phyloP scores from a whole-genome alignment of 2,113 vertebrate species.

The Tricholaema leucomelas region DNA sequence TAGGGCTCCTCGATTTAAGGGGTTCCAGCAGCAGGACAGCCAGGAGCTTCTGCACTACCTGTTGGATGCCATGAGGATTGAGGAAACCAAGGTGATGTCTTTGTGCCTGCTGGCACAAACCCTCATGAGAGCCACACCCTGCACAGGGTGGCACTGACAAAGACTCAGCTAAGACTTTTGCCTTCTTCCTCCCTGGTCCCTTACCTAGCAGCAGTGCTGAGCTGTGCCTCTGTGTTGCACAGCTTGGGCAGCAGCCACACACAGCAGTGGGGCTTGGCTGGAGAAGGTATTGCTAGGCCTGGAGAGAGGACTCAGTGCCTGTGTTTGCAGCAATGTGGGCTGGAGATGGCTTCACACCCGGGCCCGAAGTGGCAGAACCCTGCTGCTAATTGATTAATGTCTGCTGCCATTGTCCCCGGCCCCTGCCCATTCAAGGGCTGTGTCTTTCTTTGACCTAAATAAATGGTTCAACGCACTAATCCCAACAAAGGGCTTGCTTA shows the following conservation, averaged over 20 bases:
- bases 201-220: neutral
- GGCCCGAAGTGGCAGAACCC: slow-evolving; percentile 68
- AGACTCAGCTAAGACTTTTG: neutral
- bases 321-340: neutral
- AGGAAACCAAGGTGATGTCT: slow-evolving; percentile 92
- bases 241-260: no score
- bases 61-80: slow-evolving; percentile 91
- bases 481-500: slow-evolving; percentile 81
- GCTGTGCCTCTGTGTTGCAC: neutral
- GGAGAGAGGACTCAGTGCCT: slow-evolving; percentile 18
- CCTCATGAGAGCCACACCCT: neutral
- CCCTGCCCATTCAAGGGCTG: slow-evolving; percentile 73
- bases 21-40: slow-evolving; percentile 97
- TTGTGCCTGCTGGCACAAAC: neutral
- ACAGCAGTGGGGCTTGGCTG: no score
- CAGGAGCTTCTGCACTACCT: slow-evolving; percentile 96
- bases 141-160: neutral
- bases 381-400: slow-evolving; percentile 87
- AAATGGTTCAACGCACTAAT: slow-evolving; percentile 80
- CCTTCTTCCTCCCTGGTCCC: neutral
- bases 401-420: slow-evolving; percentile 70
- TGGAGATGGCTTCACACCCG: slow-evolving; percentile 52
- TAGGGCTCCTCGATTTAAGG: slow-evolving; percentile 96
- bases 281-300: neutral
- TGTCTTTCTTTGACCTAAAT: slow-evolving; percentile 88